phyloP scores from a whole-genome alignment of 2,113 vertebrate genomes.

The Channa maculata region DNA sequence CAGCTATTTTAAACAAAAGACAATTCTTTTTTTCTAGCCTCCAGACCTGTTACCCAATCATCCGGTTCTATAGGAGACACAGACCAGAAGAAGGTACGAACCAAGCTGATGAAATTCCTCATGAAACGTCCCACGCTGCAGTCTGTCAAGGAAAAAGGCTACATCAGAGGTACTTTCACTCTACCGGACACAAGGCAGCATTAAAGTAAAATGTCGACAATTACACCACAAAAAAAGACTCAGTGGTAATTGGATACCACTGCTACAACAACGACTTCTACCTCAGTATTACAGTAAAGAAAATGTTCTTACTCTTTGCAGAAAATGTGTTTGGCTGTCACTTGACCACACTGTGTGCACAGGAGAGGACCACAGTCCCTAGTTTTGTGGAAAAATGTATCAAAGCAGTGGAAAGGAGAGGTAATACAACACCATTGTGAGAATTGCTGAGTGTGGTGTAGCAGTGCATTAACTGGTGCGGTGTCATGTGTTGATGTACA shows the following conservation, averaged over 20 bases:
- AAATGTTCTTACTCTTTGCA: slow-evolving; percentile 53
- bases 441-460: neutral
- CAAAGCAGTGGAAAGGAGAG: slow-evolving; percentile 88
- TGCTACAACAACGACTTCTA: no score
- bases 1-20: neutral
- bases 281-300: no score
- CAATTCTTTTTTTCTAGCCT: slow-evolving; percentile 18
- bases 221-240: no score
- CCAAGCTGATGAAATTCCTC: slow-evolving; percentile 91
- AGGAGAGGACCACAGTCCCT: slow-evolving; percentile 87
- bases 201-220: no score
- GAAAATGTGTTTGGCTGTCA: slow-evolving; percentile 95
- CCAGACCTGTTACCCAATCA: slow-evolving; percentile 34
- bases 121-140: slow-evolving; percentile 90
- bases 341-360: slow-evolving; percentile 85
- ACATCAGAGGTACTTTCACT: slow-evolving; percentile 86
- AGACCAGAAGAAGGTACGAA: slow-evolving; percentile 86
- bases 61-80: slow-evolving; percentile 68
- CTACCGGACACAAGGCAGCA: no score
- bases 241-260: no score
- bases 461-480: neutral
- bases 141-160: slow-evolving; percentile 90
- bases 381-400: slow-evolving; percentile 91
- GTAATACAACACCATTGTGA: slow-evolving; percentile 63
- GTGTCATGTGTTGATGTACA: slow-evolving; percentile 48